Percentiles rank a stretch among this genome's conserved stretches.
These are phyloP conservation scores for Thereva unica DNA, from an alignment of 2,888 invertebrate genomes.

Conservation along the genomic window DNA sequence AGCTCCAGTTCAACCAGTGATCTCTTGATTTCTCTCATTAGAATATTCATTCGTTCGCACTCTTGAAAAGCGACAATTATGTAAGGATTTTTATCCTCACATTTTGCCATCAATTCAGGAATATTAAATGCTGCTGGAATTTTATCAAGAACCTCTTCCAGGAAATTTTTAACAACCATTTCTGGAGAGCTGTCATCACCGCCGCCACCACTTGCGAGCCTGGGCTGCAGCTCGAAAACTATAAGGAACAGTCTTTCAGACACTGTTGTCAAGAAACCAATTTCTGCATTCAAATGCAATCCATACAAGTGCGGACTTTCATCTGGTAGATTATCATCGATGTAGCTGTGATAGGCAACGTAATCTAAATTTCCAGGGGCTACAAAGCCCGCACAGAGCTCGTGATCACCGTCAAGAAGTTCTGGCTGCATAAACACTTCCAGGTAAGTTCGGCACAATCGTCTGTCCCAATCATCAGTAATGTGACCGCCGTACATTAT, in stretches of 20 bases:
- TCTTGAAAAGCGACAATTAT: conserved; percentile 92
- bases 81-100: conserved; percentile 88
- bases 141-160: conserved; percentile 88
- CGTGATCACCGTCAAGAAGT: conserved; percentile 82
- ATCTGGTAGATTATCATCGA: conserved; percentile 82
- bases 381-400: conserved; percentile 80
- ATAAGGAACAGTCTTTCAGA: conserved; percentile 83
- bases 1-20: conserved; percentile 84
- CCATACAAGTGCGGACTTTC: conserved; percentile 92
- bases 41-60: conserved; percentile 90
- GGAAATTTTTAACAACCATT: conserved; percentile 66
- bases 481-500: conserved; percentile 98
- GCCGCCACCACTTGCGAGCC: conserved; percentile 72
- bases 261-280: conserved; percentile 86
- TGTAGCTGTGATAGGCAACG: conserved; percentile 81
- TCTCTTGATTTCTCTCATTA: conserved; percentile 79
- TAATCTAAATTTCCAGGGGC: conserved; percentile 90
- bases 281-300: conserved; percentile 92
- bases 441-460: conserved; percentile 83
- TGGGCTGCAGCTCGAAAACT: conserved; percentile 88
- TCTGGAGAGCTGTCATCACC: conserved; percentile 71
- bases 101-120: conserved; percentile 79
- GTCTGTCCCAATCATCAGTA: conserved; percentile 93
- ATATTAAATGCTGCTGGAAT: conserved; percentile 88
- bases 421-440: conserved; percentile 87